Conservation (phyloP, 1,140 invertebrate genomes). For the Aphidius ervi region DNA sequence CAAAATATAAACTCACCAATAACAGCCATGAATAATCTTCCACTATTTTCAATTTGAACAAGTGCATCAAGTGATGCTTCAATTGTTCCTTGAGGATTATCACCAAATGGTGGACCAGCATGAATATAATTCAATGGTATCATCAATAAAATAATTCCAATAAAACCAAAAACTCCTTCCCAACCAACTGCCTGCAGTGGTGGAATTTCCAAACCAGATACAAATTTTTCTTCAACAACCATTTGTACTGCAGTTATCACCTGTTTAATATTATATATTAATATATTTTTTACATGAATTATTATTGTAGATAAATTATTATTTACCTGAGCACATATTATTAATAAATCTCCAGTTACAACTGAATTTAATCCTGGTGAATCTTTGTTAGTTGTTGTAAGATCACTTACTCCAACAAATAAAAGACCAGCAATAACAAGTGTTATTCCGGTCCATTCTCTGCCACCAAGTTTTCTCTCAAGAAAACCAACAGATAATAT, state of each 20-base stretch:
- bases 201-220: conserved; percentile 77
- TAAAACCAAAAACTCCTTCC: conserved; percentile 89
- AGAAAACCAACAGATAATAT: conserved; percentile 87
- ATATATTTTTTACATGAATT: too few species aligned
- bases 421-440: conserved; percentile 76
- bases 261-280: conserved; percentile 13
- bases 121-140: conserved; percentile 83
- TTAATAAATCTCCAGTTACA: conserved; percentile 87
- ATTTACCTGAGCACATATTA: conserved; percentile 76
- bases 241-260: conserved; percentile 88
- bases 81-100: conserved; percentile 72
- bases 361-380: conserved; percentile 69
- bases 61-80: conserved; percentile 86
- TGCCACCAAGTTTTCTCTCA: conserved; percentile 60
- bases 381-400: conserved; percentile 52
- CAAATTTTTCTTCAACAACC: conserved; percentile 91
- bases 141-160: conserved; percentile 67
- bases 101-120: conserved; percentile 68
- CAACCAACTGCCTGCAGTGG: conserved; percentile 84
- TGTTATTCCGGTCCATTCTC: conserved; percentile 82
- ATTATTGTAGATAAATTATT: conserved; percentile 2
- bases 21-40: conserved; percentile 61
- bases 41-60: conserved; percentile 71
- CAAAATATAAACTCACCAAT: conserved; percentile 54
- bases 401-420: conserved; percentile 80